These are phyloP conservation scores for Ahaetulla prasina DNA, from an alignment of 2,113 vertebrate species.

Conservation along the genomic window DNA sequence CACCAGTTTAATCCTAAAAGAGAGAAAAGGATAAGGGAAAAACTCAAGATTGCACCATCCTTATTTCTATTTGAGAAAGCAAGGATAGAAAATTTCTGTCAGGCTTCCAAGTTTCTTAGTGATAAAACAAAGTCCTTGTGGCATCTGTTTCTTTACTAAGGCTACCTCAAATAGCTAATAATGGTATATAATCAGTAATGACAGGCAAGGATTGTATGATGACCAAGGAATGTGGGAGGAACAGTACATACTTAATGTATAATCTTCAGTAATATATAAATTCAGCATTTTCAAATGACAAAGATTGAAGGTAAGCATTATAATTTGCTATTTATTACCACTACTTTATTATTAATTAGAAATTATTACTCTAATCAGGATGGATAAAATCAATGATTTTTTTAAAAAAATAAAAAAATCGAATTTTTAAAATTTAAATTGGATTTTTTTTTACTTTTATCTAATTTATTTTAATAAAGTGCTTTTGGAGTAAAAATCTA, in stretches of 20 bases:
- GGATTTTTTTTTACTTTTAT: no score
- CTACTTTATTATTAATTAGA: background rate
- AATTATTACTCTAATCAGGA: background rate
- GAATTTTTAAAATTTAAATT: no score
- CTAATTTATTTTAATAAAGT: no score
- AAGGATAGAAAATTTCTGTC: background rate
- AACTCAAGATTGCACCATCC: background rate
- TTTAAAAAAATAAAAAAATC: no score
- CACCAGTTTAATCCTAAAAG: background rate
- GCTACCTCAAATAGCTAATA: background rate
- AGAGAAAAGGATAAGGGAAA: background rate
- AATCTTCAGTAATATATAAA: background rate
- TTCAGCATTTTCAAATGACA: conserved; percentile 2
- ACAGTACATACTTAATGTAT: background rate
- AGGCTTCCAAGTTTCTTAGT: background rate
- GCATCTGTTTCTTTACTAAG: background rate
- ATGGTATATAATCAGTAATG: conserved; percentile 24
- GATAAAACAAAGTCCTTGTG: background rate
- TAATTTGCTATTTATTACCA: background rate
- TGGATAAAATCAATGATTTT: no score
- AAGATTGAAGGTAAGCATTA: background rate
- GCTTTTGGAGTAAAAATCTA: no score
- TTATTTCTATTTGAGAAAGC: background rate
- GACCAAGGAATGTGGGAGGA: conserved; percentile 23
- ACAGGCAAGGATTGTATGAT: conserved; percentile 19